Evolutionary conservation across 1,140 invertebrate genomes (phyloP), one percentile per base, ranked within the genome.

Genomic region (Cheumatopsyche charites): DNA sequence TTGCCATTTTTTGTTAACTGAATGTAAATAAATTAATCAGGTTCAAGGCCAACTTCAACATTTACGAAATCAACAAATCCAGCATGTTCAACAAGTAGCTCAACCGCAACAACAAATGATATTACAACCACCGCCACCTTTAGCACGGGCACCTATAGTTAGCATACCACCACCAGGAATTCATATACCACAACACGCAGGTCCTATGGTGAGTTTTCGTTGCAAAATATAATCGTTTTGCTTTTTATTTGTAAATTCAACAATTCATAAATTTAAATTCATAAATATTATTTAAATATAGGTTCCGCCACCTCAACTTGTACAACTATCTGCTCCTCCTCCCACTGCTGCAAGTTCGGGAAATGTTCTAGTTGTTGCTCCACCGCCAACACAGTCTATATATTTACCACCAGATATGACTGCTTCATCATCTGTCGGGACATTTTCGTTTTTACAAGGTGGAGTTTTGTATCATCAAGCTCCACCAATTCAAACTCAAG

Each of bases 381-480:
- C 70, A 11, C 71, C 71, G 0, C 75, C 75, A 11, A 67, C 52
- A 21, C 75, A 73, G 45, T 70, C 72, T 6, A 13, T 73, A 0
- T 73, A 73, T 26, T 42, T 72, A 1, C 72, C 72, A 3, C 66
- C 69, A 0, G 68, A 71, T 49, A 13, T 68, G 15, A 68, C 52
- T 15, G 29, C 71, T 15, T 75, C 74, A 11, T 69, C 65, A 5
- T 76, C 75, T 25, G 21, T 72, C 0, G 72, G 58, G 12, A 73
- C 72, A 43, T 76, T 73, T 63, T 73, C 75, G 17, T 70, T 73
- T 11, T 25, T 76, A 4, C 75, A 73, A 68, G 75, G 75, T 1
- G 72, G 72, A 23, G 72, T 76, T 5, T 49, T 76, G 6, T 76
- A 76, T 62, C 75, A 76, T 49, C 75, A 73, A 49, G 75, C 75